These are phyloP conservation scores for Fregetta grallaria DNA, from an alignment of 2,113 vertebrate species.

Conservation along the genomic window DNA sequence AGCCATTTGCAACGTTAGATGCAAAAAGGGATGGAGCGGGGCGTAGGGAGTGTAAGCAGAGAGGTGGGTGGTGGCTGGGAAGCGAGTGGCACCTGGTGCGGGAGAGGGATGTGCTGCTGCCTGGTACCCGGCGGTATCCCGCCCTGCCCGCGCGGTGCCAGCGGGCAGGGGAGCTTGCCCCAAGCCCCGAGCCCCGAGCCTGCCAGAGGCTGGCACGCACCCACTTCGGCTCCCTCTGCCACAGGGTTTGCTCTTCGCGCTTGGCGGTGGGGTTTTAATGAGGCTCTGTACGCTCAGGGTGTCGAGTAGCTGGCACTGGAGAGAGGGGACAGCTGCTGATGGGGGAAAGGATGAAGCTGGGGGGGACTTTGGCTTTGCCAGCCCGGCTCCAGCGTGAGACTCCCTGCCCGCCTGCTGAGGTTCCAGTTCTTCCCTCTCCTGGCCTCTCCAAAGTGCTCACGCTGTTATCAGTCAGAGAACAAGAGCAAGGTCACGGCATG, in stretches of 20 bases:
- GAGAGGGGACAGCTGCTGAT: background rate
- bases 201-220: accelerated
- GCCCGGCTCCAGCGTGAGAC: accelerated
- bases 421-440: background rate
- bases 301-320: background rate
- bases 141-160: background rate
- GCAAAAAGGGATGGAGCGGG: background rate
- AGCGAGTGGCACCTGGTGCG: accelerated
- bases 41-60: background rate
- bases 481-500: background rate
- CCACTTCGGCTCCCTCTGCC: accelerated
- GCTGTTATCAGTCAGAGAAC: background rate
- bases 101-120: background rate
- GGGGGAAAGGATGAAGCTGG: background rate
- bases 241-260: accelerated
- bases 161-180: background rate
- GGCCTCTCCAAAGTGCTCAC: background rate
- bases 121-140: accelerated
- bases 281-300: accelerated
- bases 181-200: accelerated
- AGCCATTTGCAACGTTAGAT: background rate
- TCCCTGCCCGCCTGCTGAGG: background rate
- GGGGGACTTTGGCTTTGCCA: background rate
- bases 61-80: background rate
- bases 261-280: background rate